phyloP scores from a whole-genome alignment of 2,113 vertebrate genomes.

The Aphyosemion australe region DNA sequence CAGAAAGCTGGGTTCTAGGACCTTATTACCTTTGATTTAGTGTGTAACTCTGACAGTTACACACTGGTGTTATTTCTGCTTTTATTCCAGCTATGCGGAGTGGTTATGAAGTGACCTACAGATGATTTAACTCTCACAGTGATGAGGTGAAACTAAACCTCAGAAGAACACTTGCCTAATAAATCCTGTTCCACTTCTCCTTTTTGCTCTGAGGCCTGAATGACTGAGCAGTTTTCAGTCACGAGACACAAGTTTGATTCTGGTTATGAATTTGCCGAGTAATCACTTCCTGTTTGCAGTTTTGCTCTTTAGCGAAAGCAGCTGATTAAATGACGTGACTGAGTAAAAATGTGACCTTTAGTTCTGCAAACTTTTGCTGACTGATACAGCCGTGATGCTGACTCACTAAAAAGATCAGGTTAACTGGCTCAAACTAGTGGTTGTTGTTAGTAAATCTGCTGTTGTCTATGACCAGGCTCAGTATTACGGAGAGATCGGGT shows the following conservation, averaged over 20 bases:
- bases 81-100: too few species aligned
- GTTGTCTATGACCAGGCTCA: slow-evolving; percentile 83
- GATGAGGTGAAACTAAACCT: background rate
- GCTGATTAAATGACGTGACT: slow-evolving; percentile 11
- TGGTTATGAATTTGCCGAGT: background rate
- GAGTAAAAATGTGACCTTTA: background rate
- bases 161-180: background rate
- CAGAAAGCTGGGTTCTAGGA: too few species aligned
- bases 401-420: background rate
- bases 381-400: background rate
- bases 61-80: too few species aligned
- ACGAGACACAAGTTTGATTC: background rate
- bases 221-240: slow-evolving; percentile 16
- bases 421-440: background rate
- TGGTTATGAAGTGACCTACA: too few species aligned
- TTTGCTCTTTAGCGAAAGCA: background rate
- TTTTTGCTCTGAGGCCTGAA: background rate
- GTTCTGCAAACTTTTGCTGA: background rate
- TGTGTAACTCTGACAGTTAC: too few species aligned
- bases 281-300: background rate
- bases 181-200: background rate
- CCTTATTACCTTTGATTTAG: too few species aligned
- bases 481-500: slow-evolving; percentile 88
- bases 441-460: background rate
- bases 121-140: background rate